A percentile compares a stretch with the other conserved stretches of the same genome.
Evolutionary conservation across 2,797 vertebrate species (phyloP).

Genomic region (Sciurus carolinensis): DNA sequence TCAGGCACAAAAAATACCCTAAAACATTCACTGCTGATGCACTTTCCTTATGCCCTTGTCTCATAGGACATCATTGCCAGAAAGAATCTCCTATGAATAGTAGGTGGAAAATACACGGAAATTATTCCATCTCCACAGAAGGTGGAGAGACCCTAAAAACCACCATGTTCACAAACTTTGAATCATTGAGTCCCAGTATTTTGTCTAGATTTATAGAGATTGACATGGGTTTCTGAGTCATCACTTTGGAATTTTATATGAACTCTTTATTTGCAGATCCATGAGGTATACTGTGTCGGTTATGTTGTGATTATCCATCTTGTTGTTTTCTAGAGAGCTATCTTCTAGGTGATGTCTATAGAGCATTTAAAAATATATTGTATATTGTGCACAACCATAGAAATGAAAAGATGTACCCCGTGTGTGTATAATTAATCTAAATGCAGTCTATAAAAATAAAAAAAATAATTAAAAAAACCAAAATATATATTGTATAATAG

Average conservation of each 20-base stretch:
- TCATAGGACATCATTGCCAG: neutral
- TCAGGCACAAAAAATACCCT: no score
- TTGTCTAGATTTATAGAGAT: neutral
- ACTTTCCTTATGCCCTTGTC: no score
- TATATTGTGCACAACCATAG: no score
- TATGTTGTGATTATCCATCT: fast-evolving
- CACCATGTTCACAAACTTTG: neutral
- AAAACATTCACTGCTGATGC: no score
- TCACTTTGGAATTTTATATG: fast-evolving
- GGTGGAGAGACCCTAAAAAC: neutral
- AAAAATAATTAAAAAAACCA: no score
- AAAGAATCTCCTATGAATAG: fast-evolving
- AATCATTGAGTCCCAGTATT: fast-evolving
- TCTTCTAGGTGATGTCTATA: neutral
- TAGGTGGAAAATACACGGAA: fast-evolving
- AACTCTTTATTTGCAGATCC: neutral
- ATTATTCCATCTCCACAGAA: fast-evolving
- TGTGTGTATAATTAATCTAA: no score
- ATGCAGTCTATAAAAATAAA: no score
- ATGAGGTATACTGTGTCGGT: neutral
- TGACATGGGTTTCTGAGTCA: fast-evolving
- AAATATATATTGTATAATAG: no score
- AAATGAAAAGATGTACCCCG: no score
- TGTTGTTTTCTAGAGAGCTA: neutral
- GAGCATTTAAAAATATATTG: fast-evolving